Evolutionary conservation across 2,888 invertebrate genomes (phyloP).

Genomic region (Coleophora flavipennella): DNA sequence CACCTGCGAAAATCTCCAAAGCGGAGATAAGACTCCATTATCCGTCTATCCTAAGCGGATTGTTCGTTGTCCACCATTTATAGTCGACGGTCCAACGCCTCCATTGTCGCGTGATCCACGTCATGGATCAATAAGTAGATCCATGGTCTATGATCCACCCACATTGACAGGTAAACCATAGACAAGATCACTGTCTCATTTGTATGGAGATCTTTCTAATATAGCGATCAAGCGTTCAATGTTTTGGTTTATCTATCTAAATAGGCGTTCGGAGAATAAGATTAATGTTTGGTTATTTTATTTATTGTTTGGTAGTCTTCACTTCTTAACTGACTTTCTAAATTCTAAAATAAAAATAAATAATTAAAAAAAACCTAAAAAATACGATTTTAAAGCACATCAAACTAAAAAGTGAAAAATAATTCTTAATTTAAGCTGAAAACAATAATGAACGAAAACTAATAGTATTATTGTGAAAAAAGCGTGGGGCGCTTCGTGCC

Average conservation of each 20-base stretch:
- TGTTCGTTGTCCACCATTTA: constrained; percentile 23
- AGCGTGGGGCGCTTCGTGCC: too few relatives aligned
- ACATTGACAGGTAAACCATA: background rate
- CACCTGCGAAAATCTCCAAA: background rate
- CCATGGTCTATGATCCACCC: background rate
- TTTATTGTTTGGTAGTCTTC: too few relatives aligned
- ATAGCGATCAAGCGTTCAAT: background rate
- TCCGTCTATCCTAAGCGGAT: constrained; percentile 31
- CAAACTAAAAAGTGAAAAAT: too few relatives aligned
- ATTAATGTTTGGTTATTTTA: too few relatives aligned
- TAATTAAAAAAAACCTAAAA: too few relatives aligned
- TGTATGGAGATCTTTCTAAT: background rate
- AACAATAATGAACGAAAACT: too few relatives aligned
- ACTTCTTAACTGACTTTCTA: too few relatives aligned
- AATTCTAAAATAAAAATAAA: too few relatives aligned
- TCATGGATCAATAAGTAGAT: background rate
- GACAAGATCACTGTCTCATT: background rate
- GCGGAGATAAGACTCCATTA: constrained; percentile 7
- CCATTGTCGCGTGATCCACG: constrained; percentile 9
- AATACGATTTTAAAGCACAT: too few relatives aligned
- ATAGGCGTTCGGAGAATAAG: too few relatives aligned
- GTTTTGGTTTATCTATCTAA: background rate
- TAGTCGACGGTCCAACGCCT: constrained; percentile 24
- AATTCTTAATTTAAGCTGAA: too few relatives aligned
- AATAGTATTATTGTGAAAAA: too few relatives aligned